Base-by-base conservation (phyloP, 2,888 invertebrate genomes). In the Yponomeuta malinellus region DNA sequence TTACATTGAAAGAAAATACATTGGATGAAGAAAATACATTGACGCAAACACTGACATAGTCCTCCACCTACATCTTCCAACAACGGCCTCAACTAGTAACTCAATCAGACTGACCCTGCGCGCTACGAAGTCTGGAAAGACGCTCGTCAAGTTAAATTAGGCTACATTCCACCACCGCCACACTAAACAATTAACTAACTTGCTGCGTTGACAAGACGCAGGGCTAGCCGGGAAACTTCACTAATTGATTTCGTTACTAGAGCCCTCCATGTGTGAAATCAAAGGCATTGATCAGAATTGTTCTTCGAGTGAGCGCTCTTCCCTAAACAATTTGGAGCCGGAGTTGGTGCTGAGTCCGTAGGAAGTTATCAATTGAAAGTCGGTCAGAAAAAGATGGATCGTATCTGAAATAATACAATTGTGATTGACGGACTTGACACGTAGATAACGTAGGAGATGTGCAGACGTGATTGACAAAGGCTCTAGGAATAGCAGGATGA, bases 271-370 rank as follows among this genome's bases (percentile, higher is more conserved):
- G 65, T 71, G 69, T 69, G 10, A 63, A 43, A 71, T 66, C 66
- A 71, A 52, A 71, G 69, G 63, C 73, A 71, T 72, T 68, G 73
- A 68, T 72, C 72, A 67, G 43, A 15, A n/a, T 67, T 43, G 67
- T 33, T 65, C 33, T 63, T 63, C 29, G 63, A 2, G 31, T 33
- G 33, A 65, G 65, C 43, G 43, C 43, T 43, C 43, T 65, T 33
- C 33, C 1, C 63, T 63, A 63, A 63, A n/a, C 23, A 63, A 23
- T 63, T 63, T 63, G 4, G 63, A 23, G 15, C 63, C 6, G 43
- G 6, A 43, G 43, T 43, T 43, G 6, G 43, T 8, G 8, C 43
- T 43, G 43, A 33, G 33, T 5, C 33, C 5, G 33, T 4, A 33
- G 5, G 33, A 43, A 43, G 8, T 43, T 43, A 43, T 1, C 8